These are phyloP conservation scores for Dipodomys stephensi DNA, from an alignment of 2,113 vertebrate species.

Conservation along the genomic window DNA sequence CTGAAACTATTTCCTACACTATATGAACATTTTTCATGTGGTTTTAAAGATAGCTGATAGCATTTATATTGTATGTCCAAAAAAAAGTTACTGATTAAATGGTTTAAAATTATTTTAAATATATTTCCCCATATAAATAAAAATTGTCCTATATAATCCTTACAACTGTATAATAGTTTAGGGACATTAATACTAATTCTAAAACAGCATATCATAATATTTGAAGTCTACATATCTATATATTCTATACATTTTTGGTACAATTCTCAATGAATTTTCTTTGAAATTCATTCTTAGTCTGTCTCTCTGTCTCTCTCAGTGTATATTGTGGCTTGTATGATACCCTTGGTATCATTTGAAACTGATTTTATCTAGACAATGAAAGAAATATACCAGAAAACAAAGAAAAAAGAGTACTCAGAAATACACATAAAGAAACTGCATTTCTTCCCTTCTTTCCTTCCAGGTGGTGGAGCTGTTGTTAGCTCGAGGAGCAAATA, in stretches of 20 bases:
- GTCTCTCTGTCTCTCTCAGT: neutral
- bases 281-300: neutral
- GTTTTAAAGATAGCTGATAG: neutral
- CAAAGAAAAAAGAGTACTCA: too few relatives aligned
- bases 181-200: constrained; percentile 28
- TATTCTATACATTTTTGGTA: too few relatives aligned
- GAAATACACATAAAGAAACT: neutral
- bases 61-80: neutral
- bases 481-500: constrained; percentile 97
- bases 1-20: neutral
- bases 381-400: neutral
- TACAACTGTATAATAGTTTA: neutral
- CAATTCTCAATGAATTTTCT: neutral
- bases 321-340: neutral
- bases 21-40: too few relatives aligned
- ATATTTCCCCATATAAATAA: neutral
- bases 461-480: constrained; percentile 96
- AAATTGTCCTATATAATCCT: neutral
- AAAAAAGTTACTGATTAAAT: neutral
- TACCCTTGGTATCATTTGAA: neutral
- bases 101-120: neutral
- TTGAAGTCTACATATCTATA: neutral
- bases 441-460: constrained; percentile 42
- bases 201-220: neutral
- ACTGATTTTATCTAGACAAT: neutral